Conservation (phyloP, 1,140 invertebrate genomes). For the Ostrea denselamellosa region DNA sequence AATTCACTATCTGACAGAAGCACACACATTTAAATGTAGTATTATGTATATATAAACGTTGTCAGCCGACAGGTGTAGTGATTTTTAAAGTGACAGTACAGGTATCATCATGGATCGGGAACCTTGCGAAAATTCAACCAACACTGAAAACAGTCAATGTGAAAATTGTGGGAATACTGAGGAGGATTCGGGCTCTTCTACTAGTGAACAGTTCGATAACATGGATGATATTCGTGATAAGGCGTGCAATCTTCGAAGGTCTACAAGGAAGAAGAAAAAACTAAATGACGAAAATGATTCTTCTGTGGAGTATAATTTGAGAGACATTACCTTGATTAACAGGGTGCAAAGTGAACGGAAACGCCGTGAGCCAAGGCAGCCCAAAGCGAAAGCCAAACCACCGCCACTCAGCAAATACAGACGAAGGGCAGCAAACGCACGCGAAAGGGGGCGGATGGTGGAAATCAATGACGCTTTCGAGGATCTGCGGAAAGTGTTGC, state of each 20-base stretch:
- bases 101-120: conserved; percentile 39
- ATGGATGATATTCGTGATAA: neutral
- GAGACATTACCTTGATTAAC: conserved; percentile 81
- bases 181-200: too few species aligned
- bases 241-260: conserved; percentile 1
- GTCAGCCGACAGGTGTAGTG: conserved; percentile 40
- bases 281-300: neutral
- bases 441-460: conserved; percentile 90
- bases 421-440: conserved; percentile 92
- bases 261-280: conserved; percentile 36
- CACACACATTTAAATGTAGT: conserved; percentile 42
- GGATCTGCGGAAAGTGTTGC: conserved; percentile 87
- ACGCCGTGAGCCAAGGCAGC: conserved; percentile 71
- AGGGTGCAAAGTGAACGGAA: conserved; percentile 79
- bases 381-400: conserved; percentile 85
- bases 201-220: conserved; percentile 18
- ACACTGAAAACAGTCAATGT: neutral
- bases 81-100: conserved; percentile 45
- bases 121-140: neutral
- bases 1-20: conserved; percentile 40
- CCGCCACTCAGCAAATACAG: conserved; percentile 93
- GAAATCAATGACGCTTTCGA: conserved; percentile 94
- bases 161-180: neutral
- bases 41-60: conserved; percentile 42
- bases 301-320: conserved; percentile 80